These are phyloP conservation scores for Chrysina gloriosa DNA, from an alignment of 2,888 invertebrate genomes.

Conservation along the genomic window DNA sequence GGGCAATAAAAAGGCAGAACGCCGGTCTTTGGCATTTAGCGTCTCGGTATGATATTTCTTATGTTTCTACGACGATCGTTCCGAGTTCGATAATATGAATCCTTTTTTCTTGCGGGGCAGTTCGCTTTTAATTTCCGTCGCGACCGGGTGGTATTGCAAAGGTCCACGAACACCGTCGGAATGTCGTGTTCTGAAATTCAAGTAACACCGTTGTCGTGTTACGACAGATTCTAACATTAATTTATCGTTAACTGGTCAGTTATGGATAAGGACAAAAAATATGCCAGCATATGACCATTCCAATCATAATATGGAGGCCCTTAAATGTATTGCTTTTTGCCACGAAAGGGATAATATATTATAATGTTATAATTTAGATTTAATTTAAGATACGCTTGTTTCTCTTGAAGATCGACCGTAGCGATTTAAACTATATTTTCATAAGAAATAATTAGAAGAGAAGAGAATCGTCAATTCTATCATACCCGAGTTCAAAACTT, in stretches of 20 bases:
- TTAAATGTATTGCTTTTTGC: not conserved
- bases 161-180: slow-evolving; percentile 1
- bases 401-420: no score
- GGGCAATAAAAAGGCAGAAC: slow-evolving; percentile 17
- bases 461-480: not conserved
- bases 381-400: not conserved
- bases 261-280: not conserved
- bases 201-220: slow-evolving; percentile 8
- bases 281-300: not conserved
- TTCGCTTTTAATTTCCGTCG: not conserved
- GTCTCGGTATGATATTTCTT: slow-evolving; percentile 8
- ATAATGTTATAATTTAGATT: slow-evolving; percentile 1
- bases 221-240: not conserved
- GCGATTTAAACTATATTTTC: no score
- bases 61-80: not conserved
- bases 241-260: not conserved
- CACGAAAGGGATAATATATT: not conserved
- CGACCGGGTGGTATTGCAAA: not conserved
- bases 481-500: no score
- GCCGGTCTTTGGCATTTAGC: not conserved
- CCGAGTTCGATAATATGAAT: no score
- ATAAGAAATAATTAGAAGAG: not conserved
- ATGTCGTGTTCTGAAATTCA: slow-evolving; percentile 25
- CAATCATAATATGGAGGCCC: not conserved
- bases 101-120: not conserved